phyloP scores from a whole-genome alignment of 2,797 vertebrate species.

The Mormyrops boulengeri region DNA sequence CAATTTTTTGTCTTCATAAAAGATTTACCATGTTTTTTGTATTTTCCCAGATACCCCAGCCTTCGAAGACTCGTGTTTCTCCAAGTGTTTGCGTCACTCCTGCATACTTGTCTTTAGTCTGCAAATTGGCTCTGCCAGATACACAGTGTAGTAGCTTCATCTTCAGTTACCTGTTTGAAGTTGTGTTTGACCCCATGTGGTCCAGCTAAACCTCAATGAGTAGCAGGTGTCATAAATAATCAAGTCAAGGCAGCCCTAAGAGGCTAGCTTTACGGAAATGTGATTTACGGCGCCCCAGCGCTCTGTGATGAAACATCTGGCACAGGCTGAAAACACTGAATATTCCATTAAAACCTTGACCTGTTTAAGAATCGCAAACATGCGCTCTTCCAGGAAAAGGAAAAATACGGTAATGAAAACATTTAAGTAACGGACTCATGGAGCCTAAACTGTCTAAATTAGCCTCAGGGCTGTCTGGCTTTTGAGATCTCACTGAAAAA shows the following conservation, averaged over 20 bases:
- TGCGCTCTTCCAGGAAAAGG: neutral
- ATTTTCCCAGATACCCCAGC: neutral
- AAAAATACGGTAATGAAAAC: neutral
- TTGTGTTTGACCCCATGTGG: neutral
- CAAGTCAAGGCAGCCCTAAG: neutral
- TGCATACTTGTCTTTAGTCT: neutral
- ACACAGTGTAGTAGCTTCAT: neutral
- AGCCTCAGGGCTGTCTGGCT: slow-evolving; percentile 57
- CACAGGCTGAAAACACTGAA: neutral
- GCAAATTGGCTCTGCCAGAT: neutral
- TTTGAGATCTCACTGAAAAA: slow-evolving; percentile 14
- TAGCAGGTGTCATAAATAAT: neutral
- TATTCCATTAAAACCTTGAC: neutral
- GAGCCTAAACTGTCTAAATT: slow-evolving; percentile 49
- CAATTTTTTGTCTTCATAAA: slow-evolving; percentile 16
- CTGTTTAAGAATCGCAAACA: neutral
- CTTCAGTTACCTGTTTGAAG: slow-evolving; percentile 3
- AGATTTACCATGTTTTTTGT: neutral
- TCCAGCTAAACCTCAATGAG: neutral
- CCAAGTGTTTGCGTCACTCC: neutral
- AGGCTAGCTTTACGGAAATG: neutral
- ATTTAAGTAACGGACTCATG: neutral
- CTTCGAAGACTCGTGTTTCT: neutral
- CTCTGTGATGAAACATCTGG: slow-evolving; percentile 4
- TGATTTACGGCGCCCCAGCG: neutral